phyloP scores from a whole-genome alignment of 2,888 invertebrate genomes.

The Sarcophaga variegata region DNA sequence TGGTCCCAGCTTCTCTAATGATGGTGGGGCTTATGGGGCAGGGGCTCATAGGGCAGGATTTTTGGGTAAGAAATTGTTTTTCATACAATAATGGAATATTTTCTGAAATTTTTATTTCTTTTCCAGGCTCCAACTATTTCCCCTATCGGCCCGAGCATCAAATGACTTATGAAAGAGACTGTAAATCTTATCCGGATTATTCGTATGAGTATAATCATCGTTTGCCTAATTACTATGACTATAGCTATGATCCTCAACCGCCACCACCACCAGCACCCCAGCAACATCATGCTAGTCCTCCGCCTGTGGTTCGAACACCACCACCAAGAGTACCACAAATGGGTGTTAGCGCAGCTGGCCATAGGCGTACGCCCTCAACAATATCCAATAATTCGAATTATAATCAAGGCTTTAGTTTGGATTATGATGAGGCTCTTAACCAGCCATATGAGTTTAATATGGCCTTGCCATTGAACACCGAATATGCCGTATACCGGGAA shows the following conservation, averaged over 20 bases:
- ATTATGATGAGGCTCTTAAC: conserved; percentile 83
- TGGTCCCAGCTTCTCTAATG: conserved; percentile 79
- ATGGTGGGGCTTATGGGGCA: conserved; percentile 75
- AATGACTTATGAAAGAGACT: conserved; percentile 80
- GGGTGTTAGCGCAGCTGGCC: conserved; percentile 82
- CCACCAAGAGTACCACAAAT: conserved; percentile 81
- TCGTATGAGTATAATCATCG: conserved; percentile 80
- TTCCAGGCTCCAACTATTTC: conserved; percentile 81
- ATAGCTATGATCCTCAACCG: conserved; percentile 76
- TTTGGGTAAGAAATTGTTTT: conserved; percentile 75
- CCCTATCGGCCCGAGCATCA: conserved; percentile 81
- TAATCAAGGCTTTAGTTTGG: conserved; percentile 85
- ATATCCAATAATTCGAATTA: conserved; percentile 85
- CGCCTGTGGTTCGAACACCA: conserved; percentile 77
- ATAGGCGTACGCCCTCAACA: conserved; percentile 90
- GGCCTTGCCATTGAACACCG: conserved; percentile 66
- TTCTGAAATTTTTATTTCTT: neutral
- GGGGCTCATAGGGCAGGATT: conserved; percentile 78
- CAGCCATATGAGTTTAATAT: conserved; percentile 78
- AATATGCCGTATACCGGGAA: conserved; percentile 68
- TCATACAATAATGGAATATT: neutral
- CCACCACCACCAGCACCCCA: conserved; percentile 71
- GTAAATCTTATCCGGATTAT: conserved; percentile 81
- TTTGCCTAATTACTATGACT: conserved; percentile 80
- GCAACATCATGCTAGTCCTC: conserved; percentile 64